Conservation (phyloP, 2,797 vertebrate species). For the Acanthopagrus latus region DNA sequence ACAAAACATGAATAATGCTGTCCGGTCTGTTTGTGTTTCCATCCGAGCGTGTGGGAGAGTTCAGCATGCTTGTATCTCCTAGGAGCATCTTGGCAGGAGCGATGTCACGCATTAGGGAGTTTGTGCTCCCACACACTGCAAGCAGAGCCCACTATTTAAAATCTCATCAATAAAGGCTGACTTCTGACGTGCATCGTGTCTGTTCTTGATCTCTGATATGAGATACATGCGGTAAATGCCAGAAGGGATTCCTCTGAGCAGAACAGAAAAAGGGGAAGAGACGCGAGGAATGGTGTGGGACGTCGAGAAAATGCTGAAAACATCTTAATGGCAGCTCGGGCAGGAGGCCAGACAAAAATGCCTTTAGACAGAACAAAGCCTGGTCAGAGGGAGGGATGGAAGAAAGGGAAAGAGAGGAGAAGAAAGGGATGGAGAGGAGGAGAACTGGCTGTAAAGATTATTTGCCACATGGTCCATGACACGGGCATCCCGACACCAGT, state of each 20-base stretch:
- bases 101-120: conserved; percentile 13
- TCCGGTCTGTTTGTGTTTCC: conserved; percentile 46
- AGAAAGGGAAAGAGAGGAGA: conserved; percentile 2
- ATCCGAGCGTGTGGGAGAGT: conserved; percentile 18
- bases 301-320: conserved; percentile 66
- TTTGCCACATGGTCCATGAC: conserved; percentile 51
- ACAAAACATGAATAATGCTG: conserved; percentile 23
- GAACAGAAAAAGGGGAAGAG: conserved; percentile 12
- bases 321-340: conserved; percentile 72
- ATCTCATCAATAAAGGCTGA: conserved; percentile 16
- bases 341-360: conserved; percentile 64
- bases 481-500: conserved; percentile 31
- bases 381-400: conserved; percentile 28
- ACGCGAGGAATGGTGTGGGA: conserved; percentile 52
- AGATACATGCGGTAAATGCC: conserved; percentile 30
- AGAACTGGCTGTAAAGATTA: conserved; percentile 61
- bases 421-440: conserved; percentile 15
- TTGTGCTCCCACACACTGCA: conserved; percentile 39
- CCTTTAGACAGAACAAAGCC: conserved; percentile 60
- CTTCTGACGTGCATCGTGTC: conserved; percentile 8
- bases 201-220: background rate
- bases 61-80: conserved; percentile 16
- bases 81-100: conserved; percentile 29
- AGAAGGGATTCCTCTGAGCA: conserved; percentile 24
- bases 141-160: conserved; percentile 5